These are phyloP conservation scores for Pelvicachromis taeniatus DNA, from an alignment of 2,113 vertebrate species.

Conservation along the genomic window DNA sequence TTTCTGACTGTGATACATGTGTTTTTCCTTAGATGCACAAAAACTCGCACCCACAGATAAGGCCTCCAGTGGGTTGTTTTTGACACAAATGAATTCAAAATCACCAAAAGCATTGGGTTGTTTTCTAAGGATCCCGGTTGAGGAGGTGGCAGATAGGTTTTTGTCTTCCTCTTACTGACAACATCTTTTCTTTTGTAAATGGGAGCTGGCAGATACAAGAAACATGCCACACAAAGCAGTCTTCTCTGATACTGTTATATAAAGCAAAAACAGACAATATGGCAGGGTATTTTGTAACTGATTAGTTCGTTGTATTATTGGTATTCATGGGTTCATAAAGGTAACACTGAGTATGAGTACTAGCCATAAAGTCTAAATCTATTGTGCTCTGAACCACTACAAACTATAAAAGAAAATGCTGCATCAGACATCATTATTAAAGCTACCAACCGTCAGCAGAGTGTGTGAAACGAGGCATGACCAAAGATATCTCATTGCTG, in stretches of 20 bases:
- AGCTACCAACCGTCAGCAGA: slow-evolving; percentile 9
- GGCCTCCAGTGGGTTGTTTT: slow-evolving; percentile 48
- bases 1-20: background rate
- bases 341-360: background rate
- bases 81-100: slow-evolving; percentile 65
- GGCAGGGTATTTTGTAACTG: background rate
- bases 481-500: slow-evolving; percentile 54
- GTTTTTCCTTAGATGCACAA: slow-evolving; percentile 8
- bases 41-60: slow-evolving; percentile 9
- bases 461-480: slow-evolving; percentile 18
- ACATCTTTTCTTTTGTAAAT: background rate
- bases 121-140: slow-evolving; percentile 24
- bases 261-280: background rate
- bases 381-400: background rate
- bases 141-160: slow-evolving; percentile 10
- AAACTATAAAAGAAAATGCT: slow-evolving; percentile 22
- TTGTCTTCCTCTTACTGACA: slow-evolving; percentile 18
- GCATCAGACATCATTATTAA: slow-evolving; percentile 11
- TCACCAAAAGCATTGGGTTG: slow-evolving; percentile 27
- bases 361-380: background rate
- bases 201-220: background rate
- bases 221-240: background rate
- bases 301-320: background rate
- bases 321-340: background rate
- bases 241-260: background rate